These are phyloP conservation scores for Crocallis elinguaria DNA, from an alignment of 2,888 invertebrate genomes.

Conservation along the genomic window DNA sequence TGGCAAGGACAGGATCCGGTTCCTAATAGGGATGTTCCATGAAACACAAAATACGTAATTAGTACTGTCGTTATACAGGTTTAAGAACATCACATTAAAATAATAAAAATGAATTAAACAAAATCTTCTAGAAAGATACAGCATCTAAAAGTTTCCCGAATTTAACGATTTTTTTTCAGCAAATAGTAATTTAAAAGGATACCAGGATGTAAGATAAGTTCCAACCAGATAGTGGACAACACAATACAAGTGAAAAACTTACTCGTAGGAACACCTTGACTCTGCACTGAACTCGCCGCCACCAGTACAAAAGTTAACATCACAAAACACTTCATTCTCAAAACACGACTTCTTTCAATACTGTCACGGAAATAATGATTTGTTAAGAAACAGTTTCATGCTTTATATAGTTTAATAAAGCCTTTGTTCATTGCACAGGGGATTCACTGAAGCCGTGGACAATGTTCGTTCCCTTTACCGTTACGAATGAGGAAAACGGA, in stretches of 20 bases:
- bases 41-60: no score
- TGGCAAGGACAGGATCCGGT: no score
- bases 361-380: neutral
- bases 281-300: slow-evolving; percentile 32
- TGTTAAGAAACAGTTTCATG: neutral
- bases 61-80: no score
- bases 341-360: neutral
- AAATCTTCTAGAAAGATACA: no score
- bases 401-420: slow-evolving; percentile 1
- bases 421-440: neutral
- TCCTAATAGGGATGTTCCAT: no score
- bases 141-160: no score
- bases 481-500: neutral
- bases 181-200: no score
- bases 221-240: no score
- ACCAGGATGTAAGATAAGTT: no score
- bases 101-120: no score
- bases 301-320: slow-evolving; percentile 34
- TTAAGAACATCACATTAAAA: no score
- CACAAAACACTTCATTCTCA: slow-evolving; percentile 45
- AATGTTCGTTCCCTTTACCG: neutral
- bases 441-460: neutral
- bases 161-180: no score
- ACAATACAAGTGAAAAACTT: slow-evolving; percentile 32
- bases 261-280: slow-evolving; percentile 54